A percentile compares a stretch with the other conserved stretches of the same genome.
These are phyloP conservation scores for Antitype chi DNA, from an alignment of 2,888 invertebrate genomes.

Conservation along the genomic window DNA sequence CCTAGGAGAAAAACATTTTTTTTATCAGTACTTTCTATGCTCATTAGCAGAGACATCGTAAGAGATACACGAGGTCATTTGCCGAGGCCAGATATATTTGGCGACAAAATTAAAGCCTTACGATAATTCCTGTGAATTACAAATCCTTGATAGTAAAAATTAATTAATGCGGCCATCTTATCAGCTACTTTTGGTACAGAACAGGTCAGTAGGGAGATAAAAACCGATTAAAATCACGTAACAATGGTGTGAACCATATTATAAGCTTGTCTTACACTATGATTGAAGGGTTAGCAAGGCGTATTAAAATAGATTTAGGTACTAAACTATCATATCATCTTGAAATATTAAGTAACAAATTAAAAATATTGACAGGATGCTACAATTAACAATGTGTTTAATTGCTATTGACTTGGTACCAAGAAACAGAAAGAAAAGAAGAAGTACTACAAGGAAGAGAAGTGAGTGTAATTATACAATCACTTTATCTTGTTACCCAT, in stretches of 20 bases:
- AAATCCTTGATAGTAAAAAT: conserved; percentile 45
- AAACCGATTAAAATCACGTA: conserved; percentile 24
- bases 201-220: conserved; percentile 29
- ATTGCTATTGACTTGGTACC: too few relatives aligned
- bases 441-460: too few relatives aligned
- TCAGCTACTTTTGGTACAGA: conserved; percentile 18
- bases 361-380: too few relatives aligned
- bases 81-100: conserved; percentile 28
- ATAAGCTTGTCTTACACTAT: neutral
- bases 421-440: too few relatives aligned
- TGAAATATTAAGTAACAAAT: too few relatives aligned
- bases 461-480: too few relatives aligned
- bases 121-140: conserved; percentile 22
- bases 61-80: conserved; percentile 1
- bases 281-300: neutral
- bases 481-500: too few relatives aligned
- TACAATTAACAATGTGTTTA: too few relatives aligned
- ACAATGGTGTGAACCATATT: conserved; percentile 12
- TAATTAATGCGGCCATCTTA: conserved; percentile 46
- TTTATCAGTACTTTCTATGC: too few relatives aligned
- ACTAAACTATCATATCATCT: too few relatives aligned
- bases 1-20: too few relatives aligned
- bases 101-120: conserved; percentile 13
- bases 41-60: neutral
- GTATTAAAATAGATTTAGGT: neutral